Base-by-base conservation (phyloP, 2,888 invertebrate genomes). In the Drymonia ruficornis region DNA sequence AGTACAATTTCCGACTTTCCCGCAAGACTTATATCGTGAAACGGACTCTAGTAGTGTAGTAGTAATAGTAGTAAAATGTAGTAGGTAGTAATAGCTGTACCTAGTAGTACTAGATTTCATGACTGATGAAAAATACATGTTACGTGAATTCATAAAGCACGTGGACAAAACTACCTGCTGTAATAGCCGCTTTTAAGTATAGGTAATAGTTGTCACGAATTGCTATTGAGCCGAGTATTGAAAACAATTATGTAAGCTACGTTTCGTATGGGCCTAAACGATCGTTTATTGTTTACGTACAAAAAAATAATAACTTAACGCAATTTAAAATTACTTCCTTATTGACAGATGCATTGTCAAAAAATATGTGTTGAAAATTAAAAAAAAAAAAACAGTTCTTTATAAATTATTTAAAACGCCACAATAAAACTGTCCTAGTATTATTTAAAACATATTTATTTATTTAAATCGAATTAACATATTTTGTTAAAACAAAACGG, bases 271-370 rank as follows among this genome's bases (percentile, higher is more conserved):
- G 23, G 23, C 44, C 19, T 12, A 19, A 44, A n/a, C 13, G 23
- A n/a, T 23, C 23, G 44, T 23, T 23, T 44, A 23, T 6, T 7
- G 19, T 12, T 43, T 19, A 0, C 18, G 44, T 44, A 31, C 36
- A 55, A 60, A 57, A 56, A 44, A 43, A 23, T 63, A 63, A 53
- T 56, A 63, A 53, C 49, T 56, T 55, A 46, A 60, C 47, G 36
- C 45, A 55, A 66, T 61, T 61, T 12, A 36, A n/a, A 31, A 40
- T 54, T 9, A 48, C 48, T 70, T 69, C 70, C 69, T 67, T 61
- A 65, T 65, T 67, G 40, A 53, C 4, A n/a, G 11, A 2, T 58
- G 56, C 63, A 67, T 55, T n/a, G n/a, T n/a, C n/a, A n/a, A n/a
- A n/a, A n/a, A n/a, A n/a, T n/a, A n/a, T n/a, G n/a, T n/a, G n/a